Evolutionary conservation across 2,113 vertebrate species (phyloP).

Genomic region (Mellivora capensis): DNA sequence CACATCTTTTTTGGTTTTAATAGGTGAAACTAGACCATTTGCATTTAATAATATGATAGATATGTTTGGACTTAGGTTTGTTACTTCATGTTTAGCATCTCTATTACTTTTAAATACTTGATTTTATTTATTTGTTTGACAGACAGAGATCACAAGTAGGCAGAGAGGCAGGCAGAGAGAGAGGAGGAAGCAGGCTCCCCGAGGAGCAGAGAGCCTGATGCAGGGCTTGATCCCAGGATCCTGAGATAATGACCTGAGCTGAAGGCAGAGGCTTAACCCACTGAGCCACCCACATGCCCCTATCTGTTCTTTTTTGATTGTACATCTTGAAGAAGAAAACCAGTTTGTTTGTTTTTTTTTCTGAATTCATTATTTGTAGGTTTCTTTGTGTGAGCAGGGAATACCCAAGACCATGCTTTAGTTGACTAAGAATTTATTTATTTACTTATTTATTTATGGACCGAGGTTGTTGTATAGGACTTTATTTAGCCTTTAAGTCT

Average conservation of each 20-base stretch:
- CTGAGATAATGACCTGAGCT: no score
- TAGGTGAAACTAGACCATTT: background rate
- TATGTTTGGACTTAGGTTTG: background rate
- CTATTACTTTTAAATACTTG: background rate
- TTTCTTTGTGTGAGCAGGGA: background rate
- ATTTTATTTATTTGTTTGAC: no score
- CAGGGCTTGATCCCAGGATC: no score
- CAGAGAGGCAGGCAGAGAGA: no score
- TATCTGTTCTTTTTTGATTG: background rate
- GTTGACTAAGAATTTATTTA: background rate
- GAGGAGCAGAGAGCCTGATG: no score
- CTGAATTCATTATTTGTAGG: background rate
- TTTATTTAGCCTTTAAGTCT: background rate
- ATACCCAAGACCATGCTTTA: background rate
- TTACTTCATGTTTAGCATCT: background rate
- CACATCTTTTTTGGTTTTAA: background rate
- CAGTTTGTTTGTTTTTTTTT: slow-evolving; percentile 9
- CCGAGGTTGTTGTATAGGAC: background rate
- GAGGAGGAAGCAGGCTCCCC: no score
- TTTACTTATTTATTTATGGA: background rate
- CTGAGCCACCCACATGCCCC: no score
- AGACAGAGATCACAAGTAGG: no score
- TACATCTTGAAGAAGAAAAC: background rate
- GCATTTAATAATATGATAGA: background rate
- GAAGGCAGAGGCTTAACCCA: no score